Evolutionary conservation across 2,888 invertebrate species (phyloP).

Genomic region (Ephialtes manifestator): DNA sequence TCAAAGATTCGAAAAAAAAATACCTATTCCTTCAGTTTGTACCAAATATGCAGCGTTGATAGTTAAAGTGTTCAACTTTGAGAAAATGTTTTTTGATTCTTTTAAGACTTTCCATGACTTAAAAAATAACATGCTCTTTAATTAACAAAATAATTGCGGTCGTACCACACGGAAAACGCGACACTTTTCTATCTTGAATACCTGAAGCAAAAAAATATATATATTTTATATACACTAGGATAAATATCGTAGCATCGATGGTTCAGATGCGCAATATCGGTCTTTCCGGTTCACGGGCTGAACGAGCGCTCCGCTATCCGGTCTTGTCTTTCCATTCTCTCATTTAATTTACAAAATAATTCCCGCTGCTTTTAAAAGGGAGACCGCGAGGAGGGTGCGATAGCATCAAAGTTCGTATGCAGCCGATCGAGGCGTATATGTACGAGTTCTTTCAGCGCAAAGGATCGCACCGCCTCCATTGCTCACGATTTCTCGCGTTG

Average conservation of each 20-base stretch:
- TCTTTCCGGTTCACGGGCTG: conserved; percentile 2
- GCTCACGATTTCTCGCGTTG: conserved; percentile 21
- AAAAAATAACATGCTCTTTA: neutral
- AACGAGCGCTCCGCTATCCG: conserved; percentile 16
- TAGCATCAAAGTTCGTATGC: conserved; percentile 47
- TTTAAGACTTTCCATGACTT: neutral
- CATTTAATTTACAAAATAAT: conserved; percentile 45
- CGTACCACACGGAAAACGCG: neutral
- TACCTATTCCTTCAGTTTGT: no score
- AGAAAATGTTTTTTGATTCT: neutral
- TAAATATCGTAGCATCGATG: neutral
- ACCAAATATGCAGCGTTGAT: no score
- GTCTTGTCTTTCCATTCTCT: conserved; percentile 45
- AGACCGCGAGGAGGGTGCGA: conserved; percentile 40
- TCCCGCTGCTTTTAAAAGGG: conserved; percentile 49
- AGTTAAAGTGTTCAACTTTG: neutral
- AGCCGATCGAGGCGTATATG: conserved; percentile 37
- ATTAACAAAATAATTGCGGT: neutral
- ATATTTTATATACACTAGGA: neutral
- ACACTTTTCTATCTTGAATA: neutral
- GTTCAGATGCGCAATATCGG: neutral
- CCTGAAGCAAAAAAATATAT: neutral
- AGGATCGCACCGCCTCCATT: conserved; percentile 29
- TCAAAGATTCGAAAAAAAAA: no score
- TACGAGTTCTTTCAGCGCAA: conserved; percentile 28